These are phyloP conservation scores for Hydrotaea cyrtoneurina DNA, from an alignment of 2,888 invertebrate species.

Conservation along the genomic window DNA sequence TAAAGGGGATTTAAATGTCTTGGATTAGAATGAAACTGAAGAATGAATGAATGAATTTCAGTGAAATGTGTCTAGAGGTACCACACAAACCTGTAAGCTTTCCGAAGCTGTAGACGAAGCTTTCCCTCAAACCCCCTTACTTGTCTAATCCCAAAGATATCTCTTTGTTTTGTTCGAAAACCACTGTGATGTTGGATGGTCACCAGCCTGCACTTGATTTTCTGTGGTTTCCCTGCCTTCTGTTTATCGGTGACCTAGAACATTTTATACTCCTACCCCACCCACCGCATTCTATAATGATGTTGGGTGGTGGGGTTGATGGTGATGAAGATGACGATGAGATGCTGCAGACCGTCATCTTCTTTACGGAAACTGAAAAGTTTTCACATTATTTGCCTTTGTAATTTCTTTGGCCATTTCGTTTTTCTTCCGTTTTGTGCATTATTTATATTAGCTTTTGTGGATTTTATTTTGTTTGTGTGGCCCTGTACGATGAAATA, in stretches of 20 bases:
- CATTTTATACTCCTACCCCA: slow-evolving; percentile 25
- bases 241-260: slow-evolving; percentile 51
- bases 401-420: slow-evolving; percentile 50
- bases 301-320: background rate
- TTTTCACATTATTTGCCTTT: slow-evolving; percentile 46
- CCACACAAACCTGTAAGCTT: too few relatives aligned
- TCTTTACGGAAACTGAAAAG: slow-evolving; percentile 35
- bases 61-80: too few relatives aligned
- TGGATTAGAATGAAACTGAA: too few relatives aligned
- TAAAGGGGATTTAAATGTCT: too few relatives aligned
- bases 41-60: too few relatives aligned
- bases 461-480: slow-evolving; percentile 1
- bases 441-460: slow-evolving; percentile 34
- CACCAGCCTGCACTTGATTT: slow-evolving; percentile 36
- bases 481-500: slow-evolving; percentile 38
- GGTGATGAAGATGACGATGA: background rate
- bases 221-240: slow-evolving; percentile 36
- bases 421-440: slow-evolving; percentile 30
- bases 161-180: too few relatives aligned
- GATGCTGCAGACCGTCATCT: slow-evolving; percentile 26
- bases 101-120: too few relatives aligned
- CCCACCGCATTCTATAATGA: too few relatives aligned
- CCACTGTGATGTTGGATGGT: background rate
- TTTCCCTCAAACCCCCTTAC: too few relatives aligned
- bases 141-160: too few relatives aligned